These are phyloP conservation scores for Eristalis pertinax DNA, from an alignment of 2,888 invertebrate species.

Conservation along the genomic window DNA sequence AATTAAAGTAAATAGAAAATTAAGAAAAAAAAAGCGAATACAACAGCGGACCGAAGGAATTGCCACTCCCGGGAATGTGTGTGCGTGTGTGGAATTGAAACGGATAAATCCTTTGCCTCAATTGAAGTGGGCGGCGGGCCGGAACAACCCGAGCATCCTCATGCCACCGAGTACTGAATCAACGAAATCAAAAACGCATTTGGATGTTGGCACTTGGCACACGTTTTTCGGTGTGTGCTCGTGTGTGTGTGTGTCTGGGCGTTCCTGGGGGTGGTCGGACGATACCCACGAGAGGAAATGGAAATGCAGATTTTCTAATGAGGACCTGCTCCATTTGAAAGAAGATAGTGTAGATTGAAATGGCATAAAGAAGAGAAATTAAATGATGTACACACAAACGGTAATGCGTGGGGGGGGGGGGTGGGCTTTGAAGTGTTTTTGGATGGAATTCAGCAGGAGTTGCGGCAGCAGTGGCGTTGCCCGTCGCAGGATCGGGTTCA, in stretches of 20 bases:
- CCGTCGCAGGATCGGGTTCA: neutral
- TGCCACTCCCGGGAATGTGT: slow-evolving; percentile 11
- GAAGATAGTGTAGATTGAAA: slow-evolving; percentile 31
- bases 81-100: slow-evolving; percentile 27
- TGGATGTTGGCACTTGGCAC: slow-evolving; percentile 48
- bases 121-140: neutral
- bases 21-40: slow-evolving; percentile 26
- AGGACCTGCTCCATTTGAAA: slow-evolving; percentile 25
- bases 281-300: slow-evolving; percentile 29
- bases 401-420: slow-evolving; percentile 10
- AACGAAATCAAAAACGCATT: slow-evolving; percentile 71
- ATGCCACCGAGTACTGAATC: slow-evolving; percentile 27
- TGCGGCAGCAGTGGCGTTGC: neutral
- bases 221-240: neutral
- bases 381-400: slow-evolving; percentile 39
- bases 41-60: slow-evolving; percentile 29
- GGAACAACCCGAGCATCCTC: neutral
- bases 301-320: slow-evolving; percentile 58
- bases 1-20: slow-evolving; percentile 61
- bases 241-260: neutral
- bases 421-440: slow-evolving; percentile 33
- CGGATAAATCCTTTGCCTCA: slow-evolving; percentile 42
- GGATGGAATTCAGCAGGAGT: slow-evolving; percentile 28
- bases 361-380: slow-evolving; percentile 49
- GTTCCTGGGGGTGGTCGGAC: neutral